Evolutionary conservation across 2,888 invertebrate species (phyloP), one percentile per base, ranked within the genome.

Genomic region (Drepana falcataria): DNA sequence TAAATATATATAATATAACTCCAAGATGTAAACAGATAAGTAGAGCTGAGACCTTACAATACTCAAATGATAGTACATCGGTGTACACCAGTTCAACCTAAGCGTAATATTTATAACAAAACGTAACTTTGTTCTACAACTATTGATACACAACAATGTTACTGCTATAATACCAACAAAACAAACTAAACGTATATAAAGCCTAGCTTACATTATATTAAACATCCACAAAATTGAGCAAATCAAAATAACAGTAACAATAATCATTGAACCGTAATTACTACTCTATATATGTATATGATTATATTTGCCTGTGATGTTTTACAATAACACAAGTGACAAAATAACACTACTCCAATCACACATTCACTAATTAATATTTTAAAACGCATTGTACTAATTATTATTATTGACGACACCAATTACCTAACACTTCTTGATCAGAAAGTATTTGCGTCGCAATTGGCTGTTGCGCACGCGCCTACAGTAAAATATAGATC

Each of bases 161-260:
- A 61, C 37, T 33, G 33, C 62, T 61, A 69, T 69, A 60, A 66
- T 60, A 69, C 55, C 71, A 80, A 83, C 75, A 80, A 79, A 82
- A 83, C 77, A 77, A 83, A 82, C 66, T 73, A 73, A 79, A 77
- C 61, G 71, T 70, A 80, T 70, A 80, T 73, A 73, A 82, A 80
- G 75, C 80, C 80, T 88, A 85, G 74, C 85, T 86, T 85, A 87
- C 73, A 75, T 79, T 68, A 21, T 81, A 85, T 79, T 67, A 81
- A 85, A 86, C 79, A 85, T 83, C 84, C 79, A 85, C 79, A 85
- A 81, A 85, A 88, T 90, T 90, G 91, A 91, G 91, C 91, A 91
- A 90, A 90, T 89, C 67, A 90, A 84, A 87, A 86, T 84, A 89
- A 89, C 87, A 89, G 71, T 83, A 89, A 89, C 86, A 88, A 83